Evolutionary conservation across 2,797 vertebrate species (phyloP).

Genomic region (Tapera naevia): DNA sequence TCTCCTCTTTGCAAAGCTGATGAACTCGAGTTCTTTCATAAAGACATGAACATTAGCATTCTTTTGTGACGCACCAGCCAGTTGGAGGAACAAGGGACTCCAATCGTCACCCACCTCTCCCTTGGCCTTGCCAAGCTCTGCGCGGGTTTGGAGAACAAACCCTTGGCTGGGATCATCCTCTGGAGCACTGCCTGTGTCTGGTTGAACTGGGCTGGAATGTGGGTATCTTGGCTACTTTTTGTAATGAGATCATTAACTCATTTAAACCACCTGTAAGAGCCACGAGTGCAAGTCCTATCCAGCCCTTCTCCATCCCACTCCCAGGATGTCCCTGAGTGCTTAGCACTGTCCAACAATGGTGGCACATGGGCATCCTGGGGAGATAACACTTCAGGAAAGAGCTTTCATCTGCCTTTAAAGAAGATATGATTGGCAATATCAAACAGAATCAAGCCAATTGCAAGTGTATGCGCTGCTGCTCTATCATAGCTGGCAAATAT

Average conservation of each 20-base stretch:
- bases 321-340: rapidly evolving
- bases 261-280: background rate
- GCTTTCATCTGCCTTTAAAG: background rate
- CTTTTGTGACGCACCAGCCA: conserved; percentile 85
- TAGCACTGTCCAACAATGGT: rapidly evolving
- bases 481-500: rapidly evolving
- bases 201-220: rapidly evolving
- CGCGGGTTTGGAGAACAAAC: background rate
- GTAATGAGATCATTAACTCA: rapidly evolving
- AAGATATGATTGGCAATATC: rapidly evolving
- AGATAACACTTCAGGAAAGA: background rate
- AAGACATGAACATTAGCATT: conserved; percentile 82
- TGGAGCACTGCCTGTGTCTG: background rate
- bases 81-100: conserved; percentile 78
- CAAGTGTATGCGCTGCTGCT: background rate
- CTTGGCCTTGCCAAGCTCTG: conserved; percentile 61
- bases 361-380: rapidly evolving
- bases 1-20: conserved; percentile 88
- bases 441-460: background rate
- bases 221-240: rapidly evolving
- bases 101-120: conserved; percentile 72
- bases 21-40: conserved; percentile 87
- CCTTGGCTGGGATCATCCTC: background rate
- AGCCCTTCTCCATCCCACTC: background rate
- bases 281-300: rapidly evolving